Evolutionary conservation across 2,888 invertebrate genomes (phyloP), one percentile per base, ranked within the genome.

Genomic region (Rosalia funebris): DNA sequence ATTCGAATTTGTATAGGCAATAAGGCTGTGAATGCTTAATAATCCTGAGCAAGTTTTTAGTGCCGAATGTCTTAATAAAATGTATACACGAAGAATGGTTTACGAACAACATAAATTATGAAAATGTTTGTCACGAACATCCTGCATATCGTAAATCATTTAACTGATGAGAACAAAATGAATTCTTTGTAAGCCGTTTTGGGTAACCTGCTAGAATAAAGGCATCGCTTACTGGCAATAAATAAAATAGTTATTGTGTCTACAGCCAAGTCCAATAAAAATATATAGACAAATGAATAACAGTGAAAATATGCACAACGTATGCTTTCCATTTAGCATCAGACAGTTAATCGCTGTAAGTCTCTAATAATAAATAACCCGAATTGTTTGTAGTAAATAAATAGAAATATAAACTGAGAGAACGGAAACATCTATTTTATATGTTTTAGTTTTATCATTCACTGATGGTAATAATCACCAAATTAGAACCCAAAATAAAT

Each of bases 61-160:
- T 50, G 25, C 39, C 1, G 25, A 25, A 25, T 50, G 37, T 37
- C 25, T 39, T 50, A 39, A 12, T 25, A 50, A 50, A 50, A 50
- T 25, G 48, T 19, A 36, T 15, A 19, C 48, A 16, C 36, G 11
- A 12, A 36, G 36, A 48, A 36, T 12, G 20, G 50, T 37, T 59
- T 59, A 48, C 56, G 53, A 36, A 44, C 57, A 34, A 57, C 58
- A 47, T 57, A 50, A 60, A 63, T 57, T 60, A 65, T 58, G 60
- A 53, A 65, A 60, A 62, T 62, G 46, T 56, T 56, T 46, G 54
- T 62, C 57, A 62, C 57, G 65, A 60, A 65, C 58, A 65, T 65
- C 65, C 60, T 65, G 62, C 45, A 58, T 55, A 41, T 45, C 20
- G 48, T 50, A 34, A 53, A 62, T 56, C 59, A 55, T 46, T 39